Conservation (phyloP, 2,797 vertebrate genomes). For the Poliocrania exsul region DNA sequence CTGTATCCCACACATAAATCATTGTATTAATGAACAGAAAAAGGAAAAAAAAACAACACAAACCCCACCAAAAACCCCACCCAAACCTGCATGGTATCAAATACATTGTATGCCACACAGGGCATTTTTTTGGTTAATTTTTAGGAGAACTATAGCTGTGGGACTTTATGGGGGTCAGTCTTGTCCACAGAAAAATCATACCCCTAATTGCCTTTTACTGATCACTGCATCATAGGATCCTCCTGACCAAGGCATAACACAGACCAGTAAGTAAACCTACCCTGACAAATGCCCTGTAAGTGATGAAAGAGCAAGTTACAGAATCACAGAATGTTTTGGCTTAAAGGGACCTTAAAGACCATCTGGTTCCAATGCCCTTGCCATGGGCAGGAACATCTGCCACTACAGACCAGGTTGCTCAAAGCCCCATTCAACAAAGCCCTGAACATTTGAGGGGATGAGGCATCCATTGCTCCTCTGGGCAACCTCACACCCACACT, state of each 20-base stretch:
- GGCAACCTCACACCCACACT: no score
- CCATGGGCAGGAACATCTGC: neutral
- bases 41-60: neutral
- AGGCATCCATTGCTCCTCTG: neutral
- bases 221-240: neutral
- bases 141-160: neutral
- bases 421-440: neutral
- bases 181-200: neutral
- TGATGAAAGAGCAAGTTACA: rapidly evolving
- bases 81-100: neutral
- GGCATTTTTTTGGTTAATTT: neutral
- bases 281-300: neutral
- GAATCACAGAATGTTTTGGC: neutral
- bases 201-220: neutral
- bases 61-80: neutral
- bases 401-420: neutral
- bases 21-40: neutral
- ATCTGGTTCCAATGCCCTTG: neutral
- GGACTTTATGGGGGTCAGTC: neutral
- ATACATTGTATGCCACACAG: rapidly evolving
- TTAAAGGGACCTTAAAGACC: neutral
- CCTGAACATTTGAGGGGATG: neutral
- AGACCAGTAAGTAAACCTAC: neutral
- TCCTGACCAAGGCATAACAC: neutral
- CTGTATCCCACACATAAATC: neutral